Conservation (phyloP, 1,140 invertebrate species). For the Caenorhabditis elegans region WBcel235 BX284605.5:11691501-11692000, state of each 20-base stretch:
- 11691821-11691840: not conserved
- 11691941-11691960: too few relatives aligned
- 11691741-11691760: not conserved
- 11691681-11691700: constrained; percentile 8
- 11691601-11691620: not conserved
- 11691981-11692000: too few relatives aligned
- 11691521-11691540: too few relatives aligned
- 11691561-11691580: constrained; percentile 1
- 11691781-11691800: not conserved
- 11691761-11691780: not conserved
- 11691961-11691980: too few relatives aligned
- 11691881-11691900: too few relatives aligned
- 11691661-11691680: not conserved
- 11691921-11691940: too few relatives aligned
- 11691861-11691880: too few relatives aligned
- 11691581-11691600: not conserved
- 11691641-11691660: not conserved
- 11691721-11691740: constrained; percentile 14
- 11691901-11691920: not conserved
- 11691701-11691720: not conserved
- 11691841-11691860: too few relatives aligned
- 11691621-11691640: not conserved
- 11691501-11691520: not conserved
- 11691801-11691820: constrained; percentile 27
- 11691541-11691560: not conserved